Percentiles rank a stretch among this genome's conserved stretches.
Evolutionary conservation across 2,113 vertebrate species (phyloP).

Genomic region (Heterocephalus glaber): DNA sequence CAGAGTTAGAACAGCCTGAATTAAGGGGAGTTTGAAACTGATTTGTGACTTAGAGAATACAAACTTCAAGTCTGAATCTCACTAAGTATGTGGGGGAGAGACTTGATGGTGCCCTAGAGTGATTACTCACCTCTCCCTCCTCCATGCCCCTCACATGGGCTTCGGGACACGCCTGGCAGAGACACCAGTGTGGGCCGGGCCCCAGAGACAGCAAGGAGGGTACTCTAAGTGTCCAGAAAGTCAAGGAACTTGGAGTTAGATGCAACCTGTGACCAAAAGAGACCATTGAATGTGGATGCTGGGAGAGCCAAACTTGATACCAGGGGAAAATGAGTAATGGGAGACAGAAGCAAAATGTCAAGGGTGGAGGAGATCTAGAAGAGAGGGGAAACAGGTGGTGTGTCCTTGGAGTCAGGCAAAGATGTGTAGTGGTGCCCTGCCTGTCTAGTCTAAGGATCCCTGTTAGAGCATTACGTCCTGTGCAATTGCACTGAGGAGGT

Average conservation of each 20-base stretch:
- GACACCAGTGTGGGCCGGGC: background rate
- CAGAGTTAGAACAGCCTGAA: background rate
- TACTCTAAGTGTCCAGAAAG: background rate
- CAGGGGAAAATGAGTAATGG: background rate
- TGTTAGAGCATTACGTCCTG: background rate
- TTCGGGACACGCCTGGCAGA: background rate
- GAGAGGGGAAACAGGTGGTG: no score
- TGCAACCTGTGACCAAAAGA: background rate
- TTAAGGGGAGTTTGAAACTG: background rate
- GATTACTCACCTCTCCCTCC: background rate
- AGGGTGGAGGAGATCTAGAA: background rate
- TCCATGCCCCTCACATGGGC: background rate
- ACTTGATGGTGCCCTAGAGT: background rate
- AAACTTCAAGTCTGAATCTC: background rate
- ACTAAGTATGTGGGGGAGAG: background rate
- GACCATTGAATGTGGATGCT: background rate
- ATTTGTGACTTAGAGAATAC: background rate
- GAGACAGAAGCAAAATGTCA: background rate
- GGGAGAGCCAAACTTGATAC: background rate
- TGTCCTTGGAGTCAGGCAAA: background rate
- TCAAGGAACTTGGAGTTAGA: background rate
- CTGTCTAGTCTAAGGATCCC: background rate
- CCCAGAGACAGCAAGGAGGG: background rate
- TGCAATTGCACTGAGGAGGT: background rate
- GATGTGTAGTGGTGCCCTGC: background rate